Conservation (phyloP, 1,140 invertebrate species). For the Trichomalopsis sarcophagae region DNA sequence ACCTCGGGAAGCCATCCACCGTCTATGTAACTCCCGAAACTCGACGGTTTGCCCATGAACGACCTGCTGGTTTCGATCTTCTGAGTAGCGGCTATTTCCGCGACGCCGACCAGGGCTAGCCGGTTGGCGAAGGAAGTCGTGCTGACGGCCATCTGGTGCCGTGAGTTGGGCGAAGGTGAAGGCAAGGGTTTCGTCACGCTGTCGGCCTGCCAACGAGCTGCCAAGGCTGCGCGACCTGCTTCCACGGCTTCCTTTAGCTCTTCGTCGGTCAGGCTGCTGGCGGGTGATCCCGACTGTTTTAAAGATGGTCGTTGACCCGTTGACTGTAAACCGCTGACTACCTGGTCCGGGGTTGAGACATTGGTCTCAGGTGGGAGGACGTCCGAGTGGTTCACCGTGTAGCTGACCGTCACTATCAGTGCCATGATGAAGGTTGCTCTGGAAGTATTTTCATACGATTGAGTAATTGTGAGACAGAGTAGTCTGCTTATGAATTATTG, state of each 20-base stretch:
- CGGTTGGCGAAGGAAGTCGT: conserved; percentile 77
- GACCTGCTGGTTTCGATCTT: conserved; percentile 68
- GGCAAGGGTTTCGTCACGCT: conserved; percentile 70
- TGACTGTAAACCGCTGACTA: not conserved
- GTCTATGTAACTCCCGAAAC: conserved; percentile 74
- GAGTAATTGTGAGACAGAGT: no score
- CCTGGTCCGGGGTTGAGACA: not conserved
- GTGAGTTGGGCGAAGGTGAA: conserved; percentile 78
- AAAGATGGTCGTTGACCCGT: no score
- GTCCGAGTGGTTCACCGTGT: conserved; percentile 70
- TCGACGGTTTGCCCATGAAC: conserved; percentile 60
- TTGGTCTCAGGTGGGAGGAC: not conserved
- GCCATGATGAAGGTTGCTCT: conserved; percentile 72
- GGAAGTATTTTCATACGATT: conserved; percentile 49
- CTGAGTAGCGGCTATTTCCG: conserved; percentile 80
- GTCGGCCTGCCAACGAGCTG: conserved; percentile 76
- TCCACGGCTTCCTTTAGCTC: conserved; percentile 71
- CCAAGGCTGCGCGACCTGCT: conserved; percentile 77
- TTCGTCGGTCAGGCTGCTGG: not conserved
- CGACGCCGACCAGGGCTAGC: conserved; percentile 79
- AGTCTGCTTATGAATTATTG: no score
- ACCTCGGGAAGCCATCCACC: conserved; percentile 71
- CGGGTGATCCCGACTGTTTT: not conserved
- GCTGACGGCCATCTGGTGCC: conserved; percentile 81
- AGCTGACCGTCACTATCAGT: conserved; percentile 75